A percentile compares a stretch with the other conserved stretches of the same genome.
Conservation (phyloP, 2,888 invertebrate genomes). For the Phengaris alcon region DNA sequence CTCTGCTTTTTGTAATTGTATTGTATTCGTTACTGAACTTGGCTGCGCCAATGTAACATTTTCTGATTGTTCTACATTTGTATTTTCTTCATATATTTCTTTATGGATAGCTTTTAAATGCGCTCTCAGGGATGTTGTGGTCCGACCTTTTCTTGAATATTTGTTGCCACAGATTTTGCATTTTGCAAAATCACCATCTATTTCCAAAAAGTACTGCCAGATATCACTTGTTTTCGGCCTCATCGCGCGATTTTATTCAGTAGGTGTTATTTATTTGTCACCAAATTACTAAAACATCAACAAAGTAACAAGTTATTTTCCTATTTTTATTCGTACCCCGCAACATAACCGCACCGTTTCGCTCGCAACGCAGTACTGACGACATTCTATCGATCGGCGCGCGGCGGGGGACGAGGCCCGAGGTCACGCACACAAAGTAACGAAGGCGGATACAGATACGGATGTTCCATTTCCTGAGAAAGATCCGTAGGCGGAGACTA, state of each 20-base stretch:
- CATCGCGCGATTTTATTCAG: conserved; percentile 2
- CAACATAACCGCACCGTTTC: neutral
- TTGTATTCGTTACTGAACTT: neutral
- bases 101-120: conserved; percentile 30
- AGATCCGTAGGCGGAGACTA: neutral
- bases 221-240: conserved; percentile 23
- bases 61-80: neutral
- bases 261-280: neutral
- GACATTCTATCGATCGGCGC: neutral
- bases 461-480: neutral
- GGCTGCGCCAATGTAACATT: neutral
- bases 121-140: conserved; percentile 30
- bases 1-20: neutral
- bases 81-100: conserved; percentile 4
- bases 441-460: conserved; percentile 6
- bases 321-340: neutral
- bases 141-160: conserved; percentile 33
- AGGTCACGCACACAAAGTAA: conserved; percentile 4
- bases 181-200: conserved; percentile 29
- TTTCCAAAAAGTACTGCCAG: conserved; percentile 27
- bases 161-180: conserved; percentile 33
- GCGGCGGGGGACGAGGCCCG: neutral
- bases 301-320: neutral
- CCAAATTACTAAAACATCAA: neutral
- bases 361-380: neutral